phyloP scores from a whole-genome alignment of 2,113 vertebrate genomes.

The Conger conger region DNA sequence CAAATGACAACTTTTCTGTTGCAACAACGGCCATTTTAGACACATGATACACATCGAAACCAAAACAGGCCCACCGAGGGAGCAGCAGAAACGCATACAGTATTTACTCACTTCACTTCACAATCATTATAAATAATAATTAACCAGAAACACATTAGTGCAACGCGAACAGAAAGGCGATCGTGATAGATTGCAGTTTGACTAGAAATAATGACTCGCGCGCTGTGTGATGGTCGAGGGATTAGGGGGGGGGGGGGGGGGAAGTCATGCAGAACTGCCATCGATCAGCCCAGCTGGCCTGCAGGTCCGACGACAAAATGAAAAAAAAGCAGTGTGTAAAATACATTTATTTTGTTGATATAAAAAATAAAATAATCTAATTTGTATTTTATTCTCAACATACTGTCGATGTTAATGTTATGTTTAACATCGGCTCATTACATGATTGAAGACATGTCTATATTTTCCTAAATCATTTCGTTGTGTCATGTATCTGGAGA shows the following conservation, averaged over 20 bases:
- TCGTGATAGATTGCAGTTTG: conserved; percentile 30
- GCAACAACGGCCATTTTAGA: conserved; percentile 47
- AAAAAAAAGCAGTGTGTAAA: conserved; percentile 17
- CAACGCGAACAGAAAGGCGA: conserved; percentile 19
- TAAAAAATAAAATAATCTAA: conserved; percentile 30
- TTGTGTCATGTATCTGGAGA: background rate
- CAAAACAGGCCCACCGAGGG: background rate
- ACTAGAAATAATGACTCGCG: conserved; percentile 40
- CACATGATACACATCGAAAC: conserved; percentile 6
- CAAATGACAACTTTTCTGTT: conserved; percentile 46
- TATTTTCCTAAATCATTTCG: conserved; percentile 33
- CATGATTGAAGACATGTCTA: conserved; percentile 44
- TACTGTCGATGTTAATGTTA: conserved; percentile 39
- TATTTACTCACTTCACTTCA: background rate
- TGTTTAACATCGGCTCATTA: conserved; percentile 47
- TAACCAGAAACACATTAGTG: conserved; percentile 12
- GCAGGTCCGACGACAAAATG: conserved; percentile 18
- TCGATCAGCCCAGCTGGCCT: conserved; percentile 15
- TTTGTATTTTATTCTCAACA: conserved; percentile 36
- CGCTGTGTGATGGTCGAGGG: conserved; percentile 27
- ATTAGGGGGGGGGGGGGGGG: conserved; percentile 28
- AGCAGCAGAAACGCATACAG: background rate
- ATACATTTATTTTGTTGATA: background rate
- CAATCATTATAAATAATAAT: background rate
- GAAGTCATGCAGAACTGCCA: background rate